Evolutionary conservation across 2,113 vertebrate species (phyloP).

Genomic region (Puffinus mauretanicus): DNA sequence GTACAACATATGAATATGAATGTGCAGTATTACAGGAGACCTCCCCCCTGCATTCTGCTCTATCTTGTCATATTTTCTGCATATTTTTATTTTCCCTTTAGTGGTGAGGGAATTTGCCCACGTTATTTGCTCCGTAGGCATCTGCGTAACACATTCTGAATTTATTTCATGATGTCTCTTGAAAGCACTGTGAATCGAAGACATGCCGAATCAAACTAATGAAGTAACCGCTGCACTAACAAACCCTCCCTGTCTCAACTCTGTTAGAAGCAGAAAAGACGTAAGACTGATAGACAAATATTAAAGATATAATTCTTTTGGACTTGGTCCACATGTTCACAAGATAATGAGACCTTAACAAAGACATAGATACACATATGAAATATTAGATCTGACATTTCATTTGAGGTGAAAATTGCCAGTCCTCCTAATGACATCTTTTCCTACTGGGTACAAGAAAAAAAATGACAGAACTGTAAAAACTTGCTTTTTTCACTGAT

Average conservation of each 20-base stretch:
- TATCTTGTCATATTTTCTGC: conserved; percentile 46
- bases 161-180: conserved; percentile 70
- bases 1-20: conserved; percentile 21
- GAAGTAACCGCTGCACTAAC: conserved; percentile 69
- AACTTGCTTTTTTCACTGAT: neutral
- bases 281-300: conserved; percentile 34
- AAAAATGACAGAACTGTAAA: neutral
- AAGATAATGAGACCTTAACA: conserved; percentile 54
- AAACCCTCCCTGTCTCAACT: conserved; percentile 52
- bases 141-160: conserved; percentile 66
- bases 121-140: conserved; percentile 78
- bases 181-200: conserved; percentile 69
- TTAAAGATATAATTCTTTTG: conserved; percentile 39
- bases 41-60: neutral
- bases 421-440: conserved; percentile 28
- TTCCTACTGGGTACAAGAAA: conserved; percentile 22
- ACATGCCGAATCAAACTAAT: conserved; percentile 79
- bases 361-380: neutral
- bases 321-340: conserved; percentile 41
- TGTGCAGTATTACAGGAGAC: conserved; percentile 15
- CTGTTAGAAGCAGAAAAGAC: neutral
- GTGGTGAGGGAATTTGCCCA: conserved; percentile 71
- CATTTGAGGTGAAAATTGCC: conserved; percentile 52
- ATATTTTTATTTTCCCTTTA: conserved; percentile 57
- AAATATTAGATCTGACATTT: conserved; percentile 51